A percentile compares a stretch with the other conserved stretches of the same genome.
phyloP scores from a whole-genome alignment of 2,797 vertebrate species.

The Hypotaenidia okinawae region DNA sequence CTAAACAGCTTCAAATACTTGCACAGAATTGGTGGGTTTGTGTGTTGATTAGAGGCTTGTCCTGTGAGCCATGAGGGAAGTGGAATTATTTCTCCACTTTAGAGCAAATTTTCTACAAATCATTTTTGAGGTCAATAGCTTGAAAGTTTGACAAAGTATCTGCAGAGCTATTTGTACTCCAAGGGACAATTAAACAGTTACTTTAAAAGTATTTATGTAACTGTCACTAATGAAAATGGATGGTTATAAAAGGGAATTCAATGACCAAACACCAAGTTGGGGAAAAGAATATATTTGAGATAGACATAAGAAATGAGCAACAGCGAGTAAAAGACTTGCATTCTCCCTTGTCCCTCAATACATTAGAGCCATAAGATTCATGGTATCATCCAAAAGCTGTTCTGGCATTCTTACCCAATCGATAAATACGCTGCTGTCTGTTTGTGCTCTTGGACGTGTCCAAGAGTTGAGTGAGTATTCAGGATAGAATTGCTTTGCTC shows the following conservation, averaged over 20 bases:
- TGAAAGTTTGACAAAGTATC: neutral
- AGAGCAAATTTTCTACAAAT: neutral
- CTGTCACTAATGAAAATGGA: neutral
- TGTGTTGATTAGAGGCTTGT: neutral
- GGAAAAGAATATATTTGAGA: neutral
- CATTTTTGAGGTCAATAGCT: neutral
- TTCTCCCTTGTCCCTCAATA: neutral
- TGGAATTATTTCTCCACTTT: neutral
- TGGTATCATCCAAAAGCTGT: neutral
- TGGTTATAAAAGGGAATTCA: neutral
- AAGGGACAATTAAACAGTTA: neutral
- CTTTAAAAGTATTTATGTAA: neutral
- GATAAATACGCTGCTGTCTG: neutral
- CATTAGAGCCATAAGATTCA: neutral
- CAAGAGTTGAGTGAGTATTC: slow-evolving; percentile 17
- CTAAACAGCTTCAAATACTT: neutral
- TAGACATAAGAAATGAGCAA: neutral
- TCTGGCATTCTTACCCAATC: neutral
- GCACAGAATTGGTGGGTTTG: neutral
- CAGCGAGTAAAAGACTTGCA: neutral
- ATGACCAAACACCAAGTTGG: neutral
- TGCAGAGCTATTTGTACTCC: neutral
- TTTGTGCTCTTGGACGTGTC: slow-evolving; percentile 20
- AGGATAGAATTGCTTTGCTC: slow-evolving; percentile 46
- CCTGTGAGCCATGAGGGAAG: neutral